These are phyloP conservation scores for Merops nubicus DNA, from an alignment of 2,113 vertebrate species.

Conservation along the genomic window DNA sequence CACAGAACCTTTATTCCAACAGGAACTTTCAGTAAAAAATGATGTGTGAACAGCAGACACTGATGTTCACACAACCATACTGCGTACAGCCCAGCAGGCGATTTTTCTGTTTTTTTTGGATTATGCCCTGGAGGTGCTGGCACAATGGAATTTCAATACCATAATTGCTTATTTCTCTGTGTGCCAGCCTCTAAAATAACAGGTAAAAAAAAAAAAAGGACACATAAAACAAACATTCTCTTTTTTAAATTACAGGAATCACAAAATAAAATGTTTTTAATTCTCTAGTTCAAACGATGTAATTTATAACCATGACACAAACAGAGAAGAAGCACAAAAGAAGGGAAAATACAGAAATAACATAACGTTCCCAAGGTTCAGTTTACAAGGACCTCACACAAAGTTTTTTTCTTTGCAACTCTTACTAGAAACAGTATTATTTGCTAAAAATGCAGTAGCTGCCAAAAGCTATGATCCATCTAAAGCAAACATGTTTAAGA, in stretches of 20 bases:
- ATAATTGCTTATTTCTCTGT: conserved; percentile 76
- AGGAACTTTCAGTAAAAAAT: conserved; percentile 74
- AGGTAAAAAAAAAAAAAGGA: conserved; percentile 76
- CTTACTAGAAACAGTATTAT: conserved; percentile 98
- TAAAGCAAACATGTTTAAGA: conserved; percentile 88
- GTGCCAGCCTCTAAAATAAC: conserved; percentile 81
- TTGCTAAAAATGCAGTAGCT: conserved; percentile 92
- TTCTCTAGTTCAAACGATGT: conserved; percentile 76
- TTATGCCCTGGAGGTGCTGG: conserved; percentile 73
- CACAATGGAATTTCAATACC: conserved; percentile 80
- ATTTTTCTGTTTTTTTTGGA: conserved; percentile 76
- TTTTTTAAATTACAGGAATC: conserved; percentile 65
- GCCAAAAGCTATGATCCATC: conserved; percentile 95
- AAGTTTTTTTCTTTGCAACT: conserved; percentile 84
- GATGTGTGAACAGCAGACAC: conserved; percentile 78
- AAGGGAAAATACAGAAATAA: conserved; percentile 72
- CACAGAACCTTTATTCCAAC: conserved; percentile 77
- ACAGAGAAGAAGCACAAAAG: conserved; percentile 77
- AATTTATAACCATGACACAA: conserved; percentile 84
- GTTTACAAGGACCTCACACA: conserved; percentile 99
- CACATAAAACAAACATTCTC: conserved; percentile 8
- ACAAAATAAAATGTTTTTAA: conserved; percentile 77
- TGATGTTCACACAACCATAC: conserved; percentile 77
- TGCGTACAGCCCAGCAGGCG: conserved; percentile 77
- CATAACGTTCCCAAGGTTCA: conserved; percentile 85